These are phyloP conservation scores for Tenrec ecaudatus DNA, from an alignment of 2,113 vertebrate genomes.

Conservation along the genomic window DNA sequence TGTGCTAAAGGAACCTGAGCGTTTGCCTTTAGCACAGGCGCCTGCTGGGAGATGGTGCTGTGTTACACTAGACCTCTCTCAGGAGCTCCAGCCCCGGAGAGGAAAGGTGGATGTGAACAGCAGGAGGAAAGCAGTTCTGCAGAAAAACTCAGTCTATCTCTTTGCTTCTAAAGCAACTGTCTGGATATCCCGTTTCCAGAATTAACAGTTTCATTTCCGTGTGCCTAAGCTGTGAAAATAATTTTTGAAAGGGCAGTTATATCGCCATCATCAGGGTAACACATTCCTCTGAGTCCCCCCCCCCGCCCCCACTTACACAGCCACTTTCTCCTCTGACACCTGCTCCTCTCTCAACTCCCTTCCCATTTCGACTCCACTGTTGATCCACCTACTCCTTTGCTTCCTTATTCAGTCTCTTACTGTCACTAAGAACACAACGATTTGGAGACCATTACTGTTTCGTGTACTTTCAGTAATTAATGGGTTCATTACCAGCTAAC, in stretches of 20 bases:
- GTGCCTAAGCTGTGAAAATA: neutral
- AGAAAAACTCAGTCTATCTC: constrained; percentile 28
- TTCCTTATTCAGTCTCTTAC: constrained; percentile 44
- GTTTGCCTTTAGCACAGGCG: neutral
- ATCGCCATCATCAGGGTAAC: constrained; percentile 3
- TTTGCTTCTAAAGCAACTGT: constrained; percentile 4
- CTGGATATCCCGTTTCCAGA: constrained; percentile 1
- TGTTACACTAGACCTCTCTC: neutral
- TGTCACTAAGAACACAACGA: constrained; percentile 4
- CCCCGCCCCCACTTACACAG: neutral
- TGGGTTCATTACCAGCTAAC: neutral
- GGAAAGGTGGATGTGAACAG: neutral
- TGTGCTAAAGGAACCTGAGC: neutral
- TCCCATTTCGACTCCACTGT: neutral
- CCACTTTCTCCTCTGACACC: neutral
- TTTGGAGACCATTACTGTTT: constrained; percentile 2
- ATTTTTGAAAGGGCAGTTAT: constrained; percentile 39
- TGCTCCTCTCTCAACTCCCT: neutral
- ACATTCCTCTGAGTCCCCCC: constrained; percentile 4
- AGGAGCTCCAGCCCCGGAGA: neutral
- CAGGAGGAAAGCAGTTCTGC: neutral
- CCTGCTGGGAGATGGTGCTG: neutral
- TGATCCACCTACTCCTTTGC: neutral
- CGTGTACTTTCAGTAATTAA: constrained; percentile 21
- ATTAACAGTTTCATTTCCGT: constrained; percentile 45